phyloP scores from a whole-genome alignment of 2,797 vertebrate species.

The Sebastes hubbsi region DNA sequence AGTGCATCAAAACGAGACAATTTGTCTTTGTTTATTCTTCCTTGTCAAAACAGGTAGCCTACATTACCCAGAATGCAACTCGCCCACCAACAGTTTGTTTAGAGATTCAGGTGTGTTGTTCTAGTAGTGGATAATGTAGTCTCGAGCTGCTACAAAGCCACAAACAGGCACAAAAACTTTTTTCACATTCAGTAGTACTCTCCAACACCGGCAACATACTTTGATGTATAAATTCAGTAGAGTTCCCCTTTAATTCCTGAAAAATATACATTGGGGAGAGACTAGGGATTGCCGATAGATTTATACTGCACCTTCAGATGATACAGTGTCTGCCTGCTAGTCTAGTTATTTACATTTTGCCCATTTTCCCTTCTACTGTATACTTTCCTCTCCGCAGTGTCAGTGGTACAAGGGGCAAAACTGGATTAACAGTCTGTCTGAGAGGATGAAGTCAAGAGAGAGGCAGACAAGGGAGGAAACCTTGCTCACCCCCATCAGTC shows the following conservation, averaged over 20 bases:
- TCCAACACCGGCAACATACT: background rate
- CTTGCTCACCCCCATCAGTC: background rate
- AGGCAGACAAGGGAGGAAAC: background rate
- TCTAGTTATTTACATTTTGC: background rate
- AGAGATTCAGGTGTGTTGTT: background rate
- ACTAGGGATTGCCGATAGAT: background rate
- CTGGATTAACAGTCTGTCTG: conserved; percentile 29
- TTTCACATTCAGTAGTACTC: background rate
- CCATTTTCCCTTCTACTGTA: background rate
- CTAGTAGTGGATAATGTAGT: background rate
- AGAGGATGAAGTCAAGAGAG: conserved; percentile 33
- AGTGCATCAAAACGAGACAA: background rate
- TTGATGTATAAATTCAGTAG: background rate
- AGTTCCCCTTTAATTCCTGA: background rate
- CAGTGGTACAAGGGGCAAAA: conserved; percentile 8
- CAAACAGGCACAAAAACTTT: accelerated
- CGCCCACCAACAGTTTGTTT: background rate
- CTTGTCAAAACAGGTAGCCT: background rate
- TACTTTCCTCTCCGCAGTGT: conserved; percentile 4
- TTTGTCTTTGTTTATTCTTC: background rate
- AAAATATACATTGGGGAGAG: background rate
- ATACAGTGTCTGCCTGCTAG: background rate
- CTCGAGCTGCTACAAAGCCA: accelerated
- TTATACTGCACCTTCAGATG: background rate
- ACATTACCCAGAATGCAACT: background rate